Conservation (phyloP, 2,797 vertebrate species). For the Pangasius sanitwongsei region DNA sequence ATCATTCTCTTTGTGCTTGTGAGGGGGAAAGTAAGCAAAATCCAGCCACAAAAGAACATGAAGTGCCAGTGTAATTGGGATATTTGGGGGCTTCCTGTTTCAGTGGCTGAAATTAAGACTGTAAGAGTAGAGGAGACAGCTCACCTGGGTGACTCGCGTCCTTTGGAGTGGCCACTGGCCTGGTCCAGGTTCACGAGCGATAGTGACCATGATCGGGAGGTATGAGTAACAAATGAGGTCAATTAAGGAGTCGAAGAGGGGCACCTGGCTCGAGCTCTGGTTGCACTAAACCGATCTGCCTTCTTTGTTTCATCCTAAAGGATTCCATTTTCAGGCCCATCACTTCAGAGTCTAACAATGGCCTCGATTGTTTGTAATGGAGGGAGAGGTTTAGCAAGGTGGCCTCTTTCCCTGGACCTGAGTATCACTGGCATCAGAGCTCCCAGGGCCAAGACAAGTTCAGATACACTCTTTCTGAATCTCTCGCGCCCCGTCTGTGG, state of each 20-base stretch:
- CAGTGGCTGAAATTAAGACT: constrained; percentile 83
- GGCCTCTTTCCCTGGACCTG: constrained; percentile 72
- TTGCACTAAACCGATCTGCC: constrained; percentile 89
- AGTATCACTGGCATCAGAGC: constrained; percentile 83
- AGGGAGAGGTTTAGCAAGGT: constrained; percentile 78
- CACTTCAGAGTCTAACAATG: constrained; percentile 82
- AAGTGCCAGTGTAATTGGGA: constrained; percentile 92
- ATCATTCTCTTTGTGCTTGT: constrained; percentile 81
- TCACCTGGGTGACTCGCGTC: constrained; percentile 71
- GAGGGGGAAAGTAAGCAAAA: constrained; percentile 64
- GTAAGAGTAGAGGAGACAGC: constrained; percentile 81
- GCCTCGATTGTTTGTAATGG: constrained; percentile 85
- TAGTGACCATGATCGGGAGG: constrained; percentile 86
- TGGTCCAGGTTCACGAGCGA: constrained; percentile 67
- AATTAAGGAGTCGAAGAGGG: constrained; percentile 92
- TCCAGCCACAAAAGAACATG: constrained; percentile 89
- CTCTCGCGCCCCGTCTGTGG: constrained; percentile 37
- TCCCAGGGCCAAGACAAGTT: constrained; percentile 69
- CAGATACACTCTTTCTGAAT: constrained; percentile 67
- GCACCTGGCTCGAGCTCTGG: constrained; percentile 87
- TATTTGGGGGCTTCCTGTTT: constrained; percentile 87
- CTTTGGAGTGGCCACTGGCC: constrained; percentile 66
- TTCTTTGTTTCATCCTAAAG: constrained; percentile 83
- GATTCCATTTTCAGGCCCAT: constrained; percentile 82
- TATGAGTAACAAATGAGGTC: constrained; percentile 98